These are phyloP conservation scores for Morus bassanus DNA, from an alignment of 2,797 vertebrate species.

Conservation along the genomic window DNA sequence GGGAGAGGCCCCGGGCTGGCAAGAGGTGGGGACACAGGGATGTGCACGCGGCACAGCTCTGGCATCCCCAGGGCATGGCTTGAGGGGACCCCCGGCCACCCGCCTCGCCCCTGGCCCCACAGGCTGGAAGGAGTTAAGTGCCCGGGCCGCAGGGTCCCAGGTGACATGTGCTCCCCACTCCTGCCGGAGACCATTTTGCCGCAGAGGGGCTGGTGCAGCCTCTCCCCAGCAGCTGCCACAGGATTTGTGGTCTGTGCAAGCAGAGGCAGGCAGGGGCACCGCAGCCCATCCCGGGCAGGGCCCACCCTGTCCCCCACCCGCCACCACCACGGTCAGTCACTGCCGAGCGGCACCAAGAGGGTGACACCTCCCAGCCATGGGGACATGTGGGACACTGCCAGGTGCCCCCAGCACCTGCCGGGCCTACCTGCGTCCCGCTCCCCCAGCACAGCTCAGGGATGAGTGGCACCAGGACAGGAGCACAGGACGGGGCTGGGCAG, in stretches of 20 bases:
- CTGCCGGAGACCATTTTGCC: constrained; percentile 47
- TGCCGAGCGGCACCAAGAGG: not conserved
- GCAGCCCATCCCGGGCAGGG: not conserved
- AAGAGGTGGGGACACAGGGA: not conserved
- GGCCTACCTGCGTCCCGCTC: not conserved
- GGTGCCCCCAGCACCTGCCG: not conserved
- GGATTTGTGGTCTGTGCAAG: not conserved
- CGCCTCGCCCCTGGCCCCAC: not conserved
- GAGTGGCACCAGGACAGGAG: not conserved
- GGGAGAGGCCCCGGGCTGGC: not conserved
- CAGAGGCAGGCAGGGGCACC: not conserved
- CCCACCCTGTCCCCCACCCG: no score
- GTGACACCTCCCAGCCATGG: not conserved
- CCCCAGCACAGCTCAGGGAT: not conserved
- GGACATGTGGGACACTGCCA: not conserved
- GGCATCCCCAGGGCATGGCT: not conserved
- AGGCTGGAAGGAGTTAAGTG: constrained; percentile 32
- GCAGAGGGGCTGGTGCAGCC: constrained; percentile 47
- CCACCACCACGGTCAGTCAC: not conserved
- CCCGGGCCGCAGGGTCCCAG: not conserved
- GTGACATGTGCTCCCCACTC: constrained; percentile 15
- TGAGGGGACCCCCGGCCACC: not conserved
- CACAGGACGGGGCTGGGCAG: not conserved
- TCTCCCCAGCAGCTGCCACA: not conserved
- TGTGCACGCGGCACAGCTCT: accelerated